Evolutionary conservation across 1,140 invertebrate species (phyloP), one percentile per base, ranked within the genome.

Genomic region (Adoxophyes honmai): DNA sequence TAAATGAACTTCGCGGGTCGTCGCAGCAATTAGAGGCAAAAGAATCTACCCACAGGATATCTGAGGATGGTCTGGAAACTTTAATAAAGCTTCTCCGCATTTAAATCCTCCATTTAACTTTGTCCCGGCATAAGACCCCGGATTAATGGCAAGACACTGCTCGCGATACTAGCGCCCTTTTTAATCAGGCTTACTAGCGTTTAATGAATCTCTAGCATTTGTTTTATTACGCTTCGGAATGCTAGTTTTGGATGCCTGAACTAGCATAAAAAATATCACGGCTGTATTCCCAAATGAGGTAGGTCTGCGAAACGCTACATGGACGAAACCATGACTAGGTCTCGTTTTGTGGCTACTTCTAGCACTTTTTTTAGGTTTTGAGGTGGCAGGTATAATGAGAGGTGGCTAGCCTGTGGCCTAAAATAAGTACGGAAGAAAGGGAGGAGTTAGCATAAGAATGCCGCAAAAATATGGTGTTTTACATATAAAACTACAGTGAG

Each of bases 81-180:
- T 65, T 65, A 67, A 69, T 71, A 71, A 73, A 66, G 55, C 62
- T 44, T 55, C 55, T 28, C 60, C 54, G 60, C 48, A 75, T 75
- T 75, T 64, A 75, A 72, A 72, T 70, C 65, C 69, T 36, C 56
- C 66, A 72, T 75, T 72, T 75, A 70, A 75, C 69, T 72, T 70
- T 62, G 67, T 72, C 69, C 52, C 48, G 56, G 65, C 58, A 58
- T 68, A 72, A 75, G 65, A 64, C 67, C 57, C 15, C 38, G 61
- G 69, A 72, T 72, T 75, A 72, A 68, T 66, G 28, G 61, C 16
- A 63, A 72, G 69, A 64, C 52, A 65, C 48, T 62, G 57, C 39
- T 64, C 54, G 54, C 62, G 63, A 66, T 64, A 53, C 58, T 60
- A 58, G 56, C 57, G 55, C 48, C 64, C 39, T 68, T 67, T 73